Base-by-base conservation (phyloP, 1,140 invertebrate genomes). In the Ips nitidus region DNA sequence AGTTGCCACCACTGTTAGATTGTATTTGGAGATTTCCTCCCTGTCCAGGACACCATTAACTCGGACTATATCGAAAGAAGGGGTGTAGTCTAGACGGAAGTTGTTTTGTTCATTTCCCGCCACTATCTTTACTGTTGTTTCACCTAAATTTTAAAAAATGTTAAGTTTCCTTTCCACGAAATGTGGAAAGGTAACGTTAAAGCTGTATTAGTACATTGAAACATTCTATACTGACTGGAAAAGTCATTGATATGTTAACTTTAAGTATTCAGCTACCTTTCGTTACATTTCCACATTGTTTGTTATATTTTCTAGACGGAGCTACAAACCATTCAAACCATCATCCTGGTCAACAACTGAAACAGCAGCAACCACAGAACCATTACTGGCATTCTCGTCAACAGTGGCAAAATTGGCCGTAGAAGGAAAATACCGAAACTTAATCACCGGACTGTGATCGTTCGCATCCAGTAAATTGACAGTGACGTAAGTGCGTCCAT, bases 391-490 rank as follows among this genome's bases (percentile, higher is more conserved):
- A 81, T 97, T 97, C 81, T 98, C 95, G 79, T 97, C 94, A 0
- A 98, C 94, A 0, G 92, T 94, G 1, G 94, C 95, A 77, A 90
- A 92, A 41, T 86, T 89, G 0, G 91, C 91, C 0, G 89, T 91
- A 1, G 89, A 82, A 4, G 94, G 93, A 77, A 95, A 93, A 80
- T 96, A 96, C 4, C 89, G 88, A 78, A 98, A 97, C 68, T 89
- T 89, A 58, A 98, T 97, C 39, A 91, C 86, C 2, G 96, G 97
- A 82, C 95, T 93, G 79, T 98, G 95, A 84, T 98, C 94, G 81
- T 98, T 98, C 1, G 94, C 91, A 80, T 98, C 95, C 42, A 97
- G 83, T 8, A 98, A 83, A 81, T 94, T 97, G 0, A 98, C 93
- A 2, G 94, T 97, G 1, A 98, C 93, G 82, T 98, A 98, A 37